Percentiles rank a stretch among this genome's conserved stretches.
Evolutionary conservation across 2,797 vertebrate genomes (phyloP).

Genomic region (Acrocephalus scirpaceus): DNA sequence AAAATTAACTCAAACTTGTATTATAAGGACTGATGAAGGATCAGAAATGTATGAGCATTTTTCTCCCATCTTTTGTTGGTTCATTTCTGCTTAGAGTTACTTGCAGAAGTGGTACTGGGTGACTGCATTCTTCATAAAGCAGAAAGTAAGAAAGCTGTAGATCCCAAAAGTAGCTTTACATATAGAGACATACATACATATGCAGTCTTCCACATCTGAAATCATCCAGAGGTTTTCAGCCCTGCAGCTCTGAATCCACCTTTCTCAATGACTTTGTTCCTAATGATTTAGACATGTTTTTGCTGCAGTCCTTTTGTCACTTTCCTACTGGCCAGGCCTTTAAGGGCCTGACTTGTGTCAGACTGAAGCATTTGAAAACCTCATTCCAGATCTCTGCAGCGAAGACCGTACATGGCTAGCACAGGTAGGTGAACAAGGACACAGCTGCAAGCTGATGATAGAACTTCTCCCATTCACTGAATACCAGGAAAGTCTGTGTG

Average conservation of each 20-base stretch:
- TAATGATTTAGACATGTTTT: fast-evolving
- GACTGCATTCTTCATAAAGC: neutral
- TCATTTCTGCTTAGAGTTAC: neutral
- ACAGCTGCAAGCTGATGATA: neutral
- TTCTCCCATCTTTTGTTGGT: neutral
- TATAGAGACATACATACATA: neutral
- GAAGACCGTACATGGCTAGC: neutral
- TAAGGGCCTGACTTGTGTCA: neutral
- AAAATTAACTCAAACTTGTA: neutral
- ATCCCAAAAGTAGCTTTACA: neutral
- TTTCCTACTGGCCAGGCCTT: neutral
- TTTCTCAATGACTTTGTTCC: neutral
- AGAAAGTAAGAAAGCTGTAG: neutral
- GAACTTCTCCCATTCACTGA: neutral
- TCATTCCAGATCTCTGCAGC: neutral
- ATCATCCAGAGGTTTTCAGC: neutral
- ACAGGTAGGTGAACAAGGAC: neutral
- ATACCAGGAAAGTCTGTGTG: neutral
- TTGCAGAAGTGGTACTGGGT: neutral
- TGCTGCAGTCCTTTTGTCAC: neutral
- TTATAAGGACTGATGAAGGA: neutral
- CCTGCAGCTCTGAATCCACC: neutral
- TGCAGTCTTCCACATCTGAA: neutral
- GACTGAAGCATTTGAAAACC: neutral
- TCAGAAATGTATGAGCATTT: neutral